Evolutionary conservation across 1,140 invertebrate species (phyloP), one percentile per base, ranked within the genome.

Genomic region (Microplitis mediator): DNA sequence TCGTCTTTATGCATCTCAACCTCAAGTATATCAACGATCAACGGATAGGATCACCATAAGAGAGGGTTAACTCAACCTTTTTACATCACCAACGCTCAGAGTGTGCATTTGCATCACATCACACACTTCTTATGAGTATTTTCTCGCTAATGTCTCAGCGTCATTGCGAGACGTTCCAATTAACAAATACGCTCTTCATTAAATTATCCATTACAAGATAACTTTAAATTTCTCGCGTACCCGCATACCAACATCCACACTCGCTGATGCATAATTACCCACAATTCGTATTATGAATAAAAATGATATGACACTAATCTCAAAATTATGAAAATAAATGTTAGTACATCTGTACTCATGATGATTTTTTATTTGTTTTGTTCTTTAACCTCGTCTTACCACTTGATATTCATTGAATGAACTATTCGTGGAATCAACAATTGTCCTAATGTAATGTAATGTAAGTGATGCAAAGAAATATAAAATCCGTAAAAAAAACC

Each of bases 11-110:
- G 45, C 16, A 13, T 64, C 31, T 50, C 36, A 4, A 54, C 39
- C 6, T 45, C 39, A 34, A 23, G 32, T 56, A 71, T 65, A 71
- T 71, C 52, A 66, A 64, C 23, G 52, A 72, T 66, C 62, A 16
- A 61, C n/a, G 39, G 39, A 45, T 45, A 45, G 39, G 39, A 67
- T 23, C 60, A 34, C 11, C 14, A 32, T 34, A 4, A 23, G 66
- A 23, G 23, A 23, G 23, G 72, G 66, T 64, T 73, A 73, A 69
- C 56, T 61, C 60, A 69, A 50, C n/a, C 66, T 68, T 73, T 73
- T 69, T 69, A 54, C 58, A 52, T 14, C 52, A n/a, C n/a, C 52
- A 56, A 56, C 52, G 23, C 60, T 58, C 68, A 45, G 39, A 45
- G 39, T 61, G 68, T 70, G 56, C 68, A 45, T 45, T 45, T 45